Base-by-base conservation (phyloP, 1,140 invertebrate genomes). In the Aphelenchoides besseyi region DNA sequence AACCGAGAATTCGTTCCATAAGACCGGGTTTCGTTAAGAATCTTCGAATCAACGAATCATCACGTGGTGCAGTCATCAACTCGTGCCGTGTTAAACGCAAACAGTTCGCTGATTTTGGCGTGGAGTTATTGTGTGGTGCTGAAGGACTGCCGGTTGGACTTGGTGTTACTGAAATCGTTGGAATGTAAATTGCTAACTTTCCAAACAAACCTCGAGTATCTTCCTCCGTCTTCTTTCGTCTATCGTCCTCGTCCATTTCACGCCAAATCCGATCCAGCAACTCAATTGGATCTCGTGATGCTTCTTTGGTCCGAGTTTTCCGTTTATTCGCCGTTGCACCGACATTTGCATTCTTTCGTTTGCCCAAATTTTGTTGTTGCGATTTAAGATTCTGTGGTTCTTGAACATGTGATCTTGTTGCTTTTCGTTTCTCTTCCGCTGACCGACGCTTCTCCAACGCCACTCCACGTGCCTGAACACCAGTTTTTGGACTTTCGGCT, bases 1-100 rank as follows among this genome's bases (percentile, higher is more conserved):
- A 69, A n/a, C 63, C 67, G 67, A 69, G 66, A 1, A 69, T 68
- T 2, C 67, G 16, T 30, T 69, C 67, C 67, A 69, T 69, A 18
- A 69, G 69, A 23, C 67, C 67, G 18, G 5, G 16, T 29, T 69
- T 69, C 2, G 16, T 16, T 9, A 69, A 18, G n/a, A 69, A 69
- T 26, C 66, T 16, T 12, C 33, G 23, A 1, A 69, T 12, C 61
- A 69, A 12, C n/a, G 67, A n/a, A 8, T 69, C 67, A 62, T 69
- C 67, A 16, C 29, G 16, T 26, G 57, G 30, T 12, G 61, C 57
- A 29, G 16, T 68, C 18, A 33, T 28, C 12, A 69, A 3, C 67
- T 69, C 67, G n/a, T 30, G 18, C 23, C 64, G 16, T 12, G 67
- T 69, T 18, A 69, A 71, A 2, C 26, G 16, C 23, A 18, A 16